phyloP scores from a whole-genome alignment of 1,140 invertebrate species.

The Arion vulgaris region DNA sequence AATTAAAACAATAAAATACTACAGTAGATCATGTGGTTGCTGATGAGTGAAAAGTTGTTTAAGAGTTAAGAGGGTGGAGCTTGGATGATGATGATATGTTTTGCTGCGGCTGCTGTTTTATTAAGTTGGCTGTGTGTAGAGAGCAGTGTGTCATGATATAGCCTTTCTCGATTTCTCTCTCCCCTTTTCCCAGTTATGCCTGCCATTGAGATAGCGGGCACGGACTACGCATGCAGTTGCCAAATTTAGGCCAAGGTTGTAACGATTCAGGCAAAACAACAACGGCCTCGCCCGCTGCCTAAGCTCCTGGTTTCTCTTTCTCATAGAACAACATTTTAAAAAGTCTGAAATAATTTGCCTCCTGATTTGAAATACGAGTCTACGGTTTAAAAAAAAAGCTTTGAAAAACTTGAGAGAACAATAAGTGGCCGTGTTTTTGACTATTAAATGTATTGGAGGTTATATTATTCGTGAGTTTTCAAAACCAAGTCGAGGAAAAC shows the following conservation, averaged over 20 bases:
- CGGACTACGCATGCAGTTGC: not conserved
- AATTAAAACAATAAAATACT: no score
- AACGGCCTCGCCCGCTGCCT: not conserved
- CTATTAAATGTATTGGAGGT: no score
- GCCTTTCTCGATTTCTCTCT: not conserved
- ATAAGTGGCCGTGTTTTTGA: no score
- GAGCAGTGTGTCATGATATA: not conserved
- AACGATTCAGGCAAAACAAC: not conserved
- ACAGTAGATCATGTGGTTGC: not conserved
- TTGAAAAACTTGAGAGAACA: no score
- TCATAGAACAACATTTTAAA: no score
- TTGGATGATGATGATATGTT: not conserved
- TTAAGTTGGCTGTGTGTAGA: not conserved
- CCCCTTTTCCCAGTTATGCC: not conserved
- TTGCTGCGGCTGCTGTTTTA: not conserved
- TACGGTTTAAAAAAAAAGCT: no score
- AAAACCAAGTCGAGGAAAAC: no score
- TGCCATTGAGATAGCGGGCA: not conserved
- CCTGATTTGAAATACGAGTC: no score
- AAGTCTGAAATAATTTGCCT: no score
- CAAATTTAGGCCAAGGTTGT: slow-evolving; percentile 9
- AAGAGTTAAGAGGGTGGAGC: not conserved
- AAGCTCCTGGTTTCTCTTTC: no score
- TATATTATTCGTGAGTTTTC: no score
- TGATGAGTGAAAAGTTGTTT: not conserved